Conservation (phyloP, 2,113 vertebrate species). For the Podarcis raffonei region DNA sequence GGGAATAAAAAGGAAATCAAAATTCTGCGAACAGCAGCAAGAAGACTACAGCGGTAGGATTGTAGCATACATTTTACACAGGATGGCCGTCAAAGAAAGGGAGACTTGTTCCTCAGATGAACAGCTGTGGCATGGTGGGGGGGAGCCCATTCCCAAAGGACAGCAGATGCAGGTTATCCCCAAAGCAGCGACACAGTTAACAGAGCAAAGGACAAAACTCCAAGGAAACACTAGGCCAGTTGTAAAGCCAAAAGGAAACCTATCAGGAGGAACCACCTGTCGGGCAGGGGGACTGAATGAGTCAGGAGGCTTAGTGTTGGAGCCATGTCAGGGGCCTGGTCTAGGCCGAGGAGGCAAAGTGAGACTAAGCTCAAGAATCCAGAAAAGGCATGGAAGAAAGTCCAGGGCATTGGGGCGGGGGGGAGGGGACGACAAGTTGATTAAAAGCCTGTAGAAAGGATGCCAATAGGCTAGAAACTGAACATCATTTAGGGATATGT, state of each 20-base stretch:
- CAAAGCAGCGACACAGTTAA: conserved; percentile 6
- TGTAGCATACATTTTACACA: conserved; percentile 2
- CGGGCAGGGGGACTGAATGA: conserved; percentile 11
- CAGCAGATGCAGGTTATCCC: conserved; percentile 29
- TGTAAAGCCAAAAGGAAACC: conserved; percentile 29
- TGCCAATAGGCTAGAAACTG: neutral
- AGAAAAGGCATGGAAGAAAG: neutral
- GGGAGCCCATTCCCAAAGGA: conserved; percentile 1
- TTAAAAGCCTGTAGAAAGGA: neutral
- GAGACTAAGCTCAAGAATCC: neutral
- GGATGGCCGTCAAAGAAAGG: conserved; percentile 25
- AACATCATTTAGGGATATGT: neutral
- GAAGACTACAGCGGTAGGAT: conserved; percentile 17
- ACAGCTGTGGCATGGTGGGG: conserved; percentile 15
- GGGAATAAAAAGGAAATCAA: conserved; percentile 27
- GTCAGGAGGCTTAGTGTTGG: conserved; percentile 21
- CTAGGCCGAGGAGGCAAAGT: neutral
- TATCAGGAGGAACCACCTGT: conserved; percentile 4
- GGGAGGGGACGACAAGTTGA: neutral
- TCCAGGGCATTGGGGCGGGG: neutral
- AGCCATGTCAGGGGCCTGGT: neutral
- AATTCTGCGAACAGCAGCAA: conserved; percentile 17
- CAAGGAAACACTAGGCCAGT: conserved; percentile 15
- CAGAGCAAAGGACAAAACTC: neutral
- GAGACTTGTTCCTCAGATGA: conserved; percentile 30